These are phyloP conservation scores for Megaptera novaeangliae DNA, from an alignment of 2,113 vertebrate genomes.

Conservation along the genomic window DNA sequence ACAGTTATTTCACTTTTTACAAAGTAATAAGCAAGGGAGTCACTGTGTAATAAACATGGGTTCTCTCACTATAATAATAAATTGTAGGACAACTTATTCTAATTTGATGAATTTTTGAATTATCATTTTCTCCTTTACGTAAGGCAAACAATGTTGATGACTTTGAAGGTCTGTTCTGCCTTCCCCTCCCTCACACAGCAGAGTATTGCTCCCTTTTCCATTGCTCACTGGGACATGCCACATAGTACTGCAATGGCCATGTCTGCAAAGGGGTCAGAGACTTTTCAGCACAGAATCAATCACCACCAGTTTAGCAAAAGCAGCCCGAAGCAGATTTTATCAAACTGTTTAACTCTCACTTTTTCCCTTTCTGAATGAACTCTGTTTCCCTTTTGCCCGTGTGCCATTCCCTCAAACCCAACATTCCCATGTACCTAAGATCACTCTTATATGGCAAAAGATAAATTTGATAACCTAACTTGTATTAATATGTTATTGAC, in stretches of 20 bases:
- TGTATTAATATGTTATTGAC: neutral
- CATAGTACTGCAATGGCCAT: neutral
- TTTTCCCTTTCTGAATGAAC: neutral
- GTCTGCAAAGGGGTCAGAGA: neutral
- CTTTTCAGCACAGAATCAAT: neutral
- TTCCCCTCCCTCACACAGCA: neutral
- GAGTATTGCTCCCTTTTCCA: neutral
- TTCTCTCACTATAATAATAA: neutral
- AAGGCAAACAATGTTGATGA: neutral
- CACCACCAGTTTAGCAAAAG: neutral
- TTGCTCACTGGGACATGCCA: neutral
- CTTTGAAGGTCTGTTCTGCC: neutral
- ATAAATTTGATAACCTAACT: neutral
- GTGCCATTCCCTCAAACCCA: neutral
- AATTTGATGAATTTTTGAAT: neutral
- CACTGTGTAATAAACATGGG: neutral
- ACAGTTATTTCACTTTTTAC: conserved; percentile 27
- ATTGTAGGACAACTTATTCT: neutral
- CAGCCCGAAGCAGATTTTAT: neutral
- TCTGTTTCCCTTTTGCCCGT: neutral
- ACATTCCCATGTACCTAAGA: neutral
- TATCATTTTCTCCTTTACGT: neutral
- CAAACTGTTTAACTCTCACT: neutral
- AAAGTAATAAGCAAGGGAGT: neutral
- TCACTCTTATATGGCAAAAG: neutral